Evolutionary conservation across 2,888 invertebrate genomes (phyloP).

Genomic region (Ormyrus pomaceus): DNA sequence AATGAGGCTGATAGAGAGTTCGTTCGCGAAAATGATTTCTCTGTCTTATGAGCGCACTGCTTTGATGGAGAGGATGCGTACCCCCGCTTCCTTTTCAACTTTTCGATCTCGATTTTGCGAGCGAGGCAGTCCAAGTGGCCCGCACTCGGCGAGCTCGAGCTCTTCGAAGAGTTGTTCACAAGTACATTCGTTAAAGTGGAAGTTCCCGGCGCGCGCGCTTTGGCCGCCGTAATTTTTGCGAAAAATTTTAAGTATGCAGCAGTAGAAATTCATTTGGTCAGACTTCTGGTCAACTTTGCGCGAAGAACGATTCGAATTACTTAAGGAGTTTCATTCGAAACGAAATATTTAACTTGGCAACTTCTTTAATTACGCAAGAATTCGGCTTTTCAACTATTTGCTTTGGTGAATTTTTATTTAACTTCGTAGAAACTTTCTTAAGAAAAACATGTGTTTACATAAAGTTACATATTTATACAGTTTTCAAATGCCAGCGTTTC

Average conservation of each 20-base stretch:
- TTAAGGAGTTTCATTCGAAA: not conserved
- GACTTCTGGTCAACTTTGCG: constrained; percentile 6
- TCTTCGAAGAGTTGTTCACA: constrained; percentile 7
- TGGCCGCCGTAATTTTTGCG: constrained; percentile 4
- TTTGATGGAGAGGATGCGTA: constrained; percentile 24
- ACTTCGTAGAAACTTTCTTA: too few species aligned
- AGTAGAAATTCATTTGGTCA: constrained; percentile 46
- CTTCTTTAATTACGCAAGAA: constrained; percentile 33
- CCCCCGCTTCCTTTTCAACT: not conserved
- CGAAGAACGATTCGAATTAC: constrained; percentile 10
- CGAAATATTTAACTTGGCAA: not conserved
- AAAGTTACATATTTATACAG: too few species aligned
- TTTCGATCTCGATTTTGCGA: not conserved
- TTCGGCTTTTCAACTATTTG: not conserved
- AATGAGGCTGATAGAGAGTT: constrained; percentile 23
- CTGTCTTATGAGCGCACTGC: constrained; percentile 33
- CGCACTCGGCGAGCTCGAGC: too few species aligned
- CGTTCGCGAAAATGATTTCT: constrained; percentile 37
- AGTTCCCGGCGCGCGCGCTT: constrained; percentile 17
- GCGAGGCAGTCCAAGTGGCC: too few species aligned
- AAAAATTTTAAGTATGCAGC: constrained; percentile 47
- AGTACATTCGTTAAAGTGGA: constrained; percentile 51
- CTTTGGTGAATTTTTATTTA: too few species aligned
- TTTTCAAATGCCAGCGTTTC: too few species aligned
- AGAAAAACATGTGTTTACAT: too few species aligned